Base-by-base conservation (phyloP, 2,797 vertebrate species). In the Botia kubotai region DNA sequence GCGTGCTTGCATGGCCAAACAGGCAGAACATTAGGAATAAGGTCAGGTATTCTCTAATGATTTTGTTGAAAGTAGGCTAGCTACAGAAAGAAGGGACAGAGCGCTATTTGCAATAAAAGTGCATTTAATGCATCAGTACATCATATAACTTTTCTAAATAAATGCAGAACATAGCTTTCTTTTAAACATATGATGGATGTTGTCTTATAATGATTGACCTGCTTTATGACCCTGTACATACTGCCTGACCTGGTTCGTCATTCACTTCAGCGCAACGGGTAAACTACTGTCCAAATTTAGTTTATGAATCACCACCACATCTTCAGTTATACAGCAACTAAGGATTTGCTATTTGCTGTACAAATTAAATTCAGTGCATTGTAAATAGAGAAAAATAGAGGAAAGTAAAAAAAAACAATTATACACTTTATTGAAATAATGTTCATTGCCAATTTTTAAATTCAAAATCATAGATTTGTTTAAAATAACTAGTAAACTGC, bases 11-110 rank as follows among this genome's bases (percentile, higher is more conserved):
- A 71, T 75, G 43, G 23, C 65, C 17, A 79, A 82, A 62, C 71
- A 73, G 66, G 43, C 63, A 66, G 72, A 76, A 21, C 71, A 73
- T 84, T 73, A 53, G 60, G 72, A 87, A 84, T 81, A 83, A 86
- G 86, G 85, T 88, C 87, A 87, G 74, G 87, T 75, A 72, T 43
- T 82, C 82, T 84, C 80, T 70, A 68, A 66, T 78, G 78, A 63
- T 63, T 82, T 72, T 12, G 19, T 70, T 69, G 74, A 79, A 88
- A 87, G 62, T 86, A 87, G 87, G 84, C 80, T 86, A 84, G 78
- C 73, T 58, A 26, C 21, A 11, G 66, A 68, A 36, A 11, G 66
- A 68, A 36, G 58, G 23, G 52, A 60, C 66, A 46, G 17, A 82
- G 55, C 55, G 16, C 43, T 72, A 21, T 46, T 69, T 67, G 69